phyloP scores from a whole-genome alignment of 2,113 vertebrate genomes.

The Puntigrus tetrazona region DNA sequence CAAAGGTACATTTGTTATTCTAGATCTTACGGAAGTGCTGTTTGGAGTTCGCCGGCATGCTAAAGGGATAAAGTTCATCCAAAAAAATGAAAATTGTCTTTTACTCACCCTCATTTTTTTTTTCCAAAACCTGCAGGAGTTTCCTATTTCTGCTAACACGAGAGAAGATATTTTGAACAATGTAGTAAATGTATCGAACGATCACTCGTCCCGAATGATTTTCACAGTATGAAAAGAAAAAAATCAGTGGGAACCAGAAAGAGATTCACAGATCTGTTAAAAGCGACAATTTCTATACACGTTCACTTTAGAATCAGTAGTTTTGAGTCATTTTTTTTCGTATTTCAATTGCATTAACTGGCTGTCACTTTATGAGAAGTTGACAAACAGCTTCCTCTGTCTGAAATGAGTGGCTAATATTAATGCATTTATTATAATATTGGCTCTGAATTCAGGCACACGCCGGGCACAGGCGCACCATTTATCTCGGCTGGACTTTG shows the following conservation, averaged over 20 bases:
- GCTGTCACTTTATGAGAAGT: background rate
- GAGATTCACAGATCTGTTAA: background rate
- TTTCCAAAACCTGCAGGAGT: background rate
- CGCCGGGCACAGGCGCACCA: background rate
- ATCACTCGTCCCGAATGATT: background rate
- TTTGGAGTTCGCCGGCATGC: background rate
- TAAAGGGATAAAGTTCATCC: background rate
- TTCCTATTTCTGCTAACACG: background rate
- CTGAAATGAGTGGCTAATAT: slow-evolving; percentile 6
- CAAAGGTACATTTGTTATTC: slow-evolving; percentile 9
- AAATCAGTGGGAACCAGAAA: too few relatives aligned
- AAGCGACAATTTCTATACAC: background rate
- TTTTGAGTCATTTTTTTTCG: too few relatives aligned
- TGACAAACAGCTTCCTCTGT: background rate
- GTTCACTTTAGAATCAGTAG: background rate
- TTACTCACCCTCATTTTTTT: background rate
- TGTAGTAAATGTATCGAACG: background rate
- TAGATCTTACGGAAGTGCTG: background rate
- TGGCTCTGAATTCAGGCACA: background rate
- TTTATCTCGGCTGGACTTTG: slow-evolving; percentile 22
- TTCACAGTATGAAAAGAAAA: too few relatives aligned
- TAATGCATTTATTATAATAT: background rate
- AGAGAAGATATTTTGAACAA: background rate
- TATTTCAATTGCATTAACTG: background rate
- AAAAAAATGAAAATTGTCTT: background rate